Evolutionary conservation across 2,797 vertebrate genomes (phyloP), one percentile per base, ranked within the genome.

Genomic region (Chiroxiphia lanceolata): DNA sequence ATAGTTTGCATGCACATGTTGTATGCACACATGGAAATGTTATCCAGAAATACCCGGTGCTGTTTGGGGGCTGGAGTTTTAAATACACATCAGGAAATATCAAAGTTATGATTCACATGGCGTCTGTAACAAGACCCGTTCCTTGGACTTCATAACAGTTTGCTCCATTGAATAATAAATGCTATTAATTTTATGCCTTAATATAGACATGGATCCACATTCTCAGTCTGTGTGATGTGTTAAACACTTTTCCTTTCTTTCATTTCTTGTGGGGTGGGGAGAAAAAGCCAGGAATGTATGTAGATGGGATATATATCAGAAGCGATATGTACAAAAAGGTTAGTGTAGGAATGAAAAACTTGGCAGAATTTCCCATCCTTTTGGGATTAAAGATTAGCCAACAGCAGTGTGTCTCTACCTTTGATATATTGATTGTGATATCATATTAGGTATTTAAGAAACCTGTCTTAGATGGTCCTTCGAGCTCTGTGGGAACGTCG

Each of bases 51-150:
- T 96, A 96, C 83, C 76, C 84, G 18, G 2, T 67, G 92, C 78
- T 90, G 76, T 89, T 88, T 84, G 85, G 85, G 84, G 86, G 83
- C 67, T 57, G 72, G 68, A 77, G 91, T 94, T 95, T 92, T 96
- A 96, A 95, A 93, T 95, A 92, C 87, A 79, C 87, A 85, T 85
- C 91, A 96, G 95, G 96, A 97, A 96, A 97, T 96, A 92, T 95
- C 93, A 21, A 34, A 96, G 91, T 85, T 71, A 81, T 93, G 83
- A 95, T 94, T 94, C 93, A 91, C 77, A 21, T 67, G 90, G 67
- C 69, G 67, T 93, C 83, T 89, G 85, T 87, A 90, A 96, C 64
- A 34, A 82, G 87, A 94, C 65, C 87, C 44, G 2, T 59, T 95
- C 77, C 83, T 72, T 57, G 63, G 6, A 42, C 83, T 94, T 92